Conservation (phyloP, 2,113 vertebrate species). For the Carollia perspicillata region DNA sequence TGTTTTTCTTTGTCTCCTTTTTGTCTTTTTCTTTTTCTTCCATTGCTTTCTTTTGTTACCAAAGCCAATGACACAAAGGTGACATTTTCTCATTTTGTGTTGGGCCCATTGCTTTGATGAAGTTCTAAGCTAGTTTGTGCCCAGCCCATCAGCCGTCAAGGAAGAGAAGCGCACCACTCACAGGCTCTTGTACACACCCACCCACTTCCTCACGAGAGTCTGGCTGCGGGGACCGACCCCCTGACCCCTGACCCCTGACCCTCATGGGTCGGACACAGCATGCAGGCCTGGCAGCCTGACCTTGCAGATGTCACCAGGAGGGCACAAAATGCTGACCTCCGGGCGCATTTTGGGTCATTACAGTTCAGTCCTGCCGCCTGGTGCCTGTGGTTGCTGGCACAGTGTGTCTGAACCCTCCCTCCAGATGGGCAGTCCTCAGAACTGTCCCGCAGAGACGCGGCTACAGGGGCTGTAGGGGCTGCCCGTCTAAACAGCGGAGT, state of each 20-base stretch:
- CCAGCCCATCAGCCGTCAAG: background rate
- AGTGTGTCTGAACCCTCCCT: background rate
- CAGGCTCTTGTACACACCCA: background rate
- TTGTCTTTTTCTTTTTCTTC: background rate
- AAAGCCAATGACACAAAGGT: background rate
- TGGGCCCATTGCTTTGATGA: background rate
- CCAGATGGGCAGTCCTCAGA: background rate
- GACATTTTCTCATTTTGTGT: background rate
- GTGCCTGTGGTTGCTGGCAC: background rate
- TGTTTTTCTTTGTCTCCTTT: background rate
- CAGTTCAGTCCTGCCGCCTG: too few relatives aligned
- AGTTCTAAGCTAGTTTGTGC: background rate
- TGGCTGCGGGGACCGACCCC: background rate
- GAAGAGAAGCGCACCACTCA: background rate
- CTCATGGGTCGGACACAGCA: background rate
- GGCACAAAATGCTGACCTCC: background rate
- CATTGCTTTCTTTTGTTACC: background rate
- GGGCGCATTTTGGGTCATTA: background rate
- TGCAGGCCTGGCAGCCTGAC: background rate
- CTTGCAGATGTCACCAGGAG: background rate
- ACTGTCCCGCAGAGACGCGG: background rate
- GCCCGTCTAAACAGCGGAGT: background rate
- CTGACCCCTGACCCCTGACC: background rate
- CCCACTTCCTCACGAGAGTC: background rate
- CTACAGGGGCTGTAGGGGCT: background rate